These are phyloP conservation scores for Trachelus iudaicus DNA, from an alignment of 2,888 invertebrate species.

Conservation along the genomic window DNA sequence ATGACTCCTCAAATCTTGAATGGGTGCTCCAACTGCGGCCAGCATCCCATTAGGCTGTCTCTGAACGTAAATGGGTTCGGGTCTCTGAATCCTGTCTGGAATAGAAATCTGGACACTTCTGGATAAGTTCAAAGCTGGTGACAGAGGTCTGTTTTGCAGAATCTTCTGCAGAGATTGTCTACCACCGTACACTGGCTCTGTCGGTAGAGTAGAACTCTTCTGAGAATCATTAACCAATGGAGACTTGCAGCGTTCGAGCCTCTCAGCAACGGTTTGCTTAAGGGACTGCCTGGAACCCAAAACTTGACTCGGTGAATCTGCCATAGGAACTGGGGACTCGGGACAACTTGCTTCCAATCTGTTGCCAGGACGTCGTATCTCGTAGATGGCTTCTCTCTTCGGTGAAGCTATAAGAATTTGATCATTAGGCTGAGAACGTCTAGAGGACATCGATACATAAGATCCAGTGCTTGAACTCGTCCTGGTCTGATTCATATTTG, in stretches of 20 bases:
- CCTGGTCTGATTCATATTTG: conserved; percentile 21
- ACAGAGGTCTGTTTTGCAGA: conserved; percentile 22
- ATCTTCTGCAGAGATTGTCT: conserved; percentile 7
- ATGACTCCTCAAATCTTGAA: background rate
- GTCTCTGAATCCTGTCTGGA: conserved; percentile 34
- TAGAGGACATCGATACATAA: conserved; percentile 21
- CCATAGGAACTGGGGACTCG: conserved; percentile 52
- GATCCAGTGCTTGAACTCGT: conserved; percentile 16
- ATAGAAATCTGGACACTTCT: conserved; percentile 2
- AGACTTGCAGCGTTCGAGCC: conserved; percentile 24
- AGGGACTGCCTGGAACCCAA: conserved; percentile 25
- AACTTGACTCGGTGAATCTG: conserved; percentile 44
- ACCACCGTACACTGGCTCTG: background rate
- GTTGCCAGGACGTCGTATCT: conserved; percentile 33
- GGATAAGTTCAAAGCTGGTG: conserved; percentile 13
- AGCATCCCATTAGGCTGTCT: background rate
- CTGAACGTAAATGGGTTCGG: conserved; percentile 45
- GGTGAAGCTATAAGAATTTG: conserved; percentile 60
- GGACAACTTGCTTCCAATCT: conserved; percentile 34
- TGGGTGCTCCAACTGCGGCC: background rate
- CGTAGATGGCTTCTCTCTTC: conserved; percentile 50
- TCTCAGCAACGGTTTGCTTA: conserved; percentile 26
- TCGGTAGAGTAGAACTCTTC: background rate
- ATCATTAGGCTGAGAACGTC: conserved; percentile 53
- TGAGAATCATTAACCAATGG: conserved; percentile 13